Evolutionary conservation across 1,140 invertebrate species (phyloP), one percentile per base, ranked within the genome.

Genomic region (Panagrolaimus sp.): DNA sequence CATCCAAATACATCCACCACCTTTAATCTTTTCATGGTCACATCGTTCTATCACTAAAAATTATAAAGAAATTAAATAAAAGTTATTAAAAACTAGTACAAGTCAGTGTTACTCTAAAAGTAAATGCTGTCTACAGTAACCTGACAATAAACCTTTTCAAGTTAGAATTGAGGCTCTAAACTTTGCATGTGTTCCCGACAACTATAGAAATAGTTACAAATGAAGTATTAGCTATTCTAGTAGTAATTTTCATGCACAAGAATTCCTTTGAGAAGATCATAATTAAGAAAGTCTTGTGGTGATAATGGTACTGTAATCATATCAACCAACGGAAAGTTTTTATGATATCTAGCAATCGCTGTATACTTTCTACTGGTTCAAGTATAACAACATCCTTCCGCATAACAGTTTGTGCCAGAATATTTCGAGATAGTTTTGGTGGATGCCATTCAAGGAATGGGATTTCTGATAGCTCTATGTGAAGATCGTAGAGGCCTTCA

Each of bases 401-500:
- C 83, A 84, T 83, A 13, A 82, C 74, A 47, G 71, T 69, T 69
- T 71, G 66, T n/a, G 84, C 84, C 61, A 84, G 78, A 51, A 96
- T 89, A 69, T 91, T 91, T 78, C 91, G 89, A 38, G 90, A 89
- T 42, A 93, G 85, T 9, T 92, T 91, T 45, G 93, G 91, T 0
- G 93, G 89, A 83, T 96, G 91, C 92, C 92, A 97, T 1, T 90
- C 88, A 44, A 98, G 84, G 66, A 97, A 86, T 0, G 95, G 95
- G 25, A 97, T 89, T 38, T 89, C 91, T 63, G 88, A 87, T 78
- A 95, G 85, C 84, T 92, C 90, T 71, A 94, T 94, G 82, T 95
- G 91, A 75, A 91, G 93, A 80, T 98, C 94, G 84, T 98, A 98
- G 67, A 98, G 89, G 71, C 94, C 93, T 89, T 96, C 92, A 76